Base-by-base conservation (phyloP, 2,888 invertebrate species). In the Mimachlamys varia region DNA sequence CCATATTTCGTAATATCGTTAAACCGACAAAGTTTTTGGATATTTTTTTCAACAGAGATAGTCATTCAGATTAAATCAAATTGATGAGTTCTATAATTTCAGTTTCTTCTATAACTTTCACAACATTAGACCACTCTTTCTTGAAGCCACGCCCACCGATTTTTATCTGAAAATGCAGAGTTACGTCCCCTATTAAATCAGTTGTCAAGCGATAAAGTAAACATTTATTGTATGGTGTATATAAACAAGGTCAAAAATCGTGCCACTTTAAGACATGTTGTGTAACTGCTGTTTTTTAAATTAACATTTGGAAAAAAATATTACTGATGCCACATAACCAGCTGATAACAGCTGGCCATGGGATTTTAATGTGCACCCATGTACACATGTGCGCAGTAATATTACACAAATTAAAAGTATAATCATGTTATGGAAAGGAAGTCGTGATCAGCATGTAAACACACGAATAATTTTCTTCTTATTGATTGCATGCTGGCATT, bases 161-260 rank as follows among this genome's bases (percentile, higher is more conserved):
- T 27, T 76, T 27, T 27, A 27, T 13, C 76, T 12, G 27, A 27
- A 76, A 76, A 76, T 76, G 76, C 76, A 76, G 76, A 76, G 76
- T 76, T 33, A 33, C 76, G 76, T 76, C 76, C 76, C 76, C 7
- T 76, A 76, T 33, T 53, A 27, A 76, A 76, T 76, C 76, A 33
- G 76, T 76, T 76, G 76, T 76, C 76, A 76, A 76, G 76, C 76
- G 76, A 76, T 76, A 27, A 76, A 76, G 76, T 76, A 76, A 76
- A 76, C 76, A 76, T 76, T 76, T 27, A 76, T 33, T 7, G 27
- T 76, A 22, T 76, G 33, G 5, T 76, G 44, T 7, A 44, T 27
- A 33, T 76, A 33, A 58, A 33, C 33, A 33, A 76, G 76, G 76
- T 76, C 76, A 76, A 76, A 22, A 76, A 76, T 10, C 27, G 76